Base-by-base conservation (phyloP, 2,888 invertebrate genomes). In the Callyntrura guangdongensis region DNA sequence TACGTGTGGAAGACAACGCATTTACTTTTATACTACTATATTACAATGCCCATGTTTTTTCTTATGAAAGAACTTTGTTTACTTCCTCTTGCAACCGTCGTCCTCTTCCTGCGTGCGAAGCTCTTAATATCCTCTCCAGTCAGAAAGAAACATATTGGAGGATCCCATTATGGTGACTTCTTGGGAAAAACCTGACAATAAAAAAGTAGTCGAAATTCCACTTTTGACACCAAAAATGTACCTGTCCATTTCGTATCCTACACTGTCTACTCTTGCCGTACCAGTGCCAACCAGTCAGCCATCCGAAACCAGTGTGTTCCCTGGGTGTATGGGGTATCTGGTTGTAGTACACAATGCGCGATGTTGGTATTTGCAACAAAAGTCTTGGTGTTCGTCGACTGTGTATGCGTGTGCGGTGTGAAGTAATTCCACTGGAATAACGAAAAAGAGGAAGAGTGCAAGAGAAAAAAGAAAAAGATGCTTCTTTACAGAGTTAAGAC, bases 151-250 rank as follows among this genome's bases (percentile, higher is more conserved):
- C 86, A 69, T 86, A 86, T 74, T 86, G 86, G 74, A 77, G 86
- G 86, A 86, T 86, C 74, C 86, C 74, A 86, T 86, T 86, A 74
- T 72, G 69, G 74, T 86, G 86, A 86, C 86, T 86, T 86, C 45
- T 86, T 86, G 74, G 86, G 77, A 79, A 64, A 59, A 86, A 86
- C 64, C 79, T 86, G 86, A 86, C 86, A 86, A 86, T 86, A 86
- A 86, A 86, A 86, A 86, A 86, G 86, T 86, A 72, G 79, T 79
- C 47, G 86, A 20, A 86, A 86, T 86, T 86, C 79, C 86, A 79
- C 86, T 86, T 86, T 77, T 86, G 86, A 86, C 86, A 86, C 79
- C 64, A 86, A 86, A 86, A 86, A 86, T 86, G 86, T 86, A 86
- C 86, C 86, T 86, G 86, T 86, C 86, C 86, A 86, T 86, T 86